Conservation (phyloP, 2,888 invertebrate genomes). For the Candidula unifasciata region DNA sequence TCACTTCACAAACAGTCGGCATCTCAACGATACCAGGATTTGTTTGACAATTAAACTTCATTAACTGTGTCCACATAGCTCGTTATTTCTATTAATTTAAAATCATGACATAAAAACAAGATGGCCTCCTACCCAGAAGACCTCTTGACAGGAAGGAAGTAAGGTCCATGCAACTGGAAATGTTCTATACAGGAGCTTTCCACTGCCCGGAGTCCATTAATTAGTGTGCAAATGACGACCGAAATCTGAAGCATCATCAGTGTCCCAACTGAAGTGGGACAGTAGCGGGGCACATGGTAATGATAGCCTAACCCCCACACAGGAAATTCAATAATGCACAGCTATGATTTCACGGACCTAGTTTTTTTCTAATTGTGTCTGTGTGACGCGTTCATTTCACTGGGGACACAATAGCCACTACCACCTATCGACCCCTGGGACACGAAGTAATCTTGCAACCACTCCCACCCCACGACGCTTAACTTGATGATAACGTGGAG, state of each 20-base stretch:
- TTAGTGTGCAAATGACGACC: conserved; percentile 13
- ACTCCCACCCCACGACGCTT: too few species aligned
- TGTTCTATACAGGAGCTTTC: background rate
- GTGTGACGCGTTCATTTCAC: too few species aligned
- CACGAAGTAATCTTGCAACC: too few species aligned
- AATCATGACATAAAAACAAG: conserved; percentile 31
- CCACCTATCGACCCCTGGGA: too few species aligned
- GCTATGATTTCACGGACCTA: background rate
- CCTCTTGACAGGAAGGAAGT: conserved; percentile 21
- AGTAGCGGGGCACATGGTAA: background rate
- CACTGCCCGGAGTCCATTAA: conserved; percentile 11
- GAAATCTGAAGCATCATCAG: conserved; percentile 32
- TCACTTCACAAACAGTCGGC: conserved; percentile 27
- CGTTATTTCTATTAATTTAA: conserved; percentile 34
- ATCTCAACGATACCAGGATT: background rate
- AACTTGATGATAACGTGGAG: too few species aligned
- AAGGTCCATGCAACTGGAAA: background rate
- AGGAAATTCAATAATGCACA: conserved; percentile 2
- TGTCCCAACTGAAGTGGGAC: background rate
- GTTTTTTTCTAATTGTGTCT: background rate
- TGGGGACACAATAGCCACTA: too few species aligned
- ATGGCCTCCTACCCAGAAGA: background rate
- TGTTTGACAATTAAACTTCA: conserved; percentile 41
- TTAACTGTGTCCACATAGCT: background rate
- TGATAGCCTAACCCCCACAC: background rate